Base-by-base conservation (phyloP, 2,797 vertebrate genomes). In the Nannoperca australis region DNA sequence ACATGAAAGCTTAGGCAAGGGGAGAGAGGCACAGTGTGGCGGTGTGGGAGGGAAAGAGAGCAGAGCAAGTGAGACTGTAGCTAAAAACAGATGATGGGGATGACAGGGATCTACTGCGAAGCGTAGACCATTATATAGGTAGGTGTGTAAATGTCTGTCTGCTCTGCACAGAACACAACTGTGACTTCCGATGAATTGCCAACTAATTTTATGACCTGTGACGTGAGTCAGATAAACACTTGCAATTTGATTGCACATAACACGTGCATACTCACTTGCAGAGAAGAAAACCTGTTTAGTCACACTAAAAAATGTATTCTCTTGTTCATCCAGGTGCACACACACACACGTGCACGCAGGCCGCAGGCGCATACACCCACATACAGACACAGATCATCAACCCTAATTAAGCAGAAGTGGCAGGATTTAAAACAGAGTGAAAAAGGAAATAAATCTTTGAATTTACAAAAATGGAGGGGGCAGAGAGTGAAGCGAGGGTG, bases 1-100 rank as follows among this genome's bases (percentile, higher is more conserved):
- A 90, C 85, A 92, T 91, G 86, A 92, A 92, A 91, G 89, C 53
- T 20, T 51, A 83, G 78, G 74, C 62, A 79, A 63, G 79, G 81
- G 82, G 51, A 83, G 82, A 78, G 75, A 84, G 80, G 76, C 79
- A 70, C 84, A 86, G 88, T 58, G 5, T 80, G 80, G 71, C 22
- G 64, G 74, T 80, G 86, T 86, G 87, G 84, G 91, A 85, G 83
- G 85, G 85, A 85, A 71, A 72, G 30, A 61, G 82, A 86, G 83
- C 69, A 60, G 71, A 77, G 74, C 20, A 30, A 76, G 76, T 50
- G 68, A 82, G 81, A 64, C 75, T 82, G 68, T 36, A 82, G 81
- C 86, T 88, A 87, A 88, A 90, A 89, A 83, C 79, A 81, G 80
- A 85, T 70, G 89, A 90, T 61, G 64, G 69, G 69, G 63, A 88